A percentile compares a stretch with the other conserved stretches of the same genome.
phyloP scores from a whole-genome alignment of 2,888 invertebrate genomes.

The Ophion obscuratus region DNA sequence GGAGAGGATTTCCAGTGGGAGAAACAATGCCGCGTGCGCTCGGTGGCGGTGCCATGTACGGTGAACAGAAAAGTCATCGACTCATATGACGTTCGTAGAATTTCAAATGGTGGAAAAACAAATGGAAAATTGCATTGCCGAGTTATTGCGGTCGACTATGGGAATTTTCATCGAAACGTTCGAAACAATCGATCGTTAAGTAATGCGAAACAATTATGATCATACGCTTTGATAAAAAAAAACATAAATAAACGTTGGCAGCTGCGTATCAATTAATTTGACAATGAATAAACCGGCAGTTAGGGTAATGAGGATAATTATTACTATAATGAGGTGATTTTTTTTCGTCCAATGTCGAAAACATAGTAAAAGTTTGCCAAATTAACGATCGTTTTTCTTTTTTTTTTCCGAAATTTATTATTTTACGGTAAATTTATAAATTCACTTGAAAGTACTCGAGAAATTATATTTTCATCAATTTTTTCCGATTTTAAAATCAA shows the following conservation, averaged over 20 bases:
- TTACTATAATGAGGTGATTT: neutral
- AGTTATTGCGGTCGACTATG: neutral
- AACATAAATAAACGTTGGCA: neutral
- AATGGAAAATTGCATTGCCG: slow-evolving; percentile 2
- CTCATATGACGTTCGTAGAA: neutral
- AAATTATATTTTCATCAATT: neutral
- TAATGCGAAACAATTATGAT: slow-evolving; percentile 4
- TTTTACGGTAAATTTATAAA: neutral
- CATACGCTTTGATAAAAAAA: neutral
- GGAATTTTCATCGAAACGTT: slow-evolving; percentile 5
- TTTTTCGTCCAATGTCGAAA: neutral
- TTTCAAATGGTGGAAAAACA: neutral
- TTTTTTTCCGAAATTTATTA: neutral
- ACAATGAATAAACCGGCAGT: neutral
- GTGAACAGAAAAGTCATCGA: slow-evolving; percentile 24
- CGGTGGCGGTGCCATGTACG: slow-evolving; percentile 58
- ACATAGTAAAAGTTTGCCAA: neutral
- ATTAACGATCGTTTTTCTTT: neutral
- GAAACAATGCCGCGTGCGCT: slow-evolving; percentile 53
- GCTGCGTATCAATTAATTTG: neutral
- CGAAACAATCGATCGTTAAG: neutral
- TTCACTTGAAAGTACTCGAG: neutral
- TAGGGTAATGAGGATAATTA: neutral
- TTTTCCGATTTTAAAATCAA: neutral
- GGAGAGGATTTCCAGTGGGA: slow-evolving; percentile 62